A percentile compares a stretch with the other conserved stretches of the same genome.
Conservation (phyloP, 2,888 invertebrate genomes). For the Cryptus viduatorius region DNA sequence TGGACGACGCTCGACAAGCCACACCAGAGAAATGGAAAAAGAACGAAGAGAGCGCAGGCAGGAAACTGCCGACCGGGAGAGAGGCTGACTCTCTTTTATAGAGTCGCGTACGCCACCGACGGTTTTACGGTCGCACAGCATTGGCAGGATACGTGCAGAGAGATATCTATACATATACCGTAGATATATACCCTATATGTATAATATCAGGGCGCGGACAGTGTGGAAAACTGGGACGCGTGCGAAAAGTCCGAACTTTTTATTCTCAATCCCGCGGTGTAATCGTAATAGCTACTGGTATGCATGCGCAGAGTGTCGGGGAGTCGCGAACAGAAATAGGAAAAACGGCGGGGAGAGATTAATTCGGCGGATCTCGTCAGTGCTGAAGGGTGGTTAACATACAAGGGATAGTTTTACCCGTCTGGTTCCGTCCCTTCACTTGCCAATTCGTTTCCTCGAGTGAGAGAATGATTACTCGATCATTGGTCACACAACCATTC, state of each 20-base stretch:
- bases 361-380: constrained; percentile 14
- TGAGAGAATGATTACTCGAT: constrained; percentile 51
- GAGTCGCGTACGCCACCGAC: constrained; percentile 22
- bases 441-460: constrained; percentile 41
- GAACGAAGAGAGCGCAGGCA: constrained; percentile 34
- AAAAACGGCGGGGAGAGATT: constrained; percentile 44
- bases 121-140: constrained; percentile 51
- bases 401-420: constrained; percentile 2
- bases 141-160: constrained; percentile 35
- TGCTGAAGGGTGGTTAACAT: constrained; percentile 19
- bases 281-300: not conserved
- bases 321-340: constrained; percentile 15
- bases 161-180: constrained; percentile 35
- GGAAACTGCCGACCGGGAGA: constrained; percentile 44
- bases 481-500: constrained; percentile 34
- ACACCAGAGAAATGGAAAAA: constrained; percentile 43
- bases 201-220: not conserved
- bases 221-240: constrained; percentile 23
- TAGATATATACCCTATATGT: not conserved
- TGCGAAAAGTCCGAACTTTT: constrained; percentile 55
- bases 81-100: constrained; percentile 54
- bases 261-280: constrained; percentile 18
- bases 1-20: constrained; percentile 44
- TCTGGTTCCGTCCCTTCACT: constrained; percentile 21
- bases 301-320: not conserved